phyloP scores from a whole-genome alignment of 2,113 vertebrate species.

The Lepidothrix coronata region DNA sequence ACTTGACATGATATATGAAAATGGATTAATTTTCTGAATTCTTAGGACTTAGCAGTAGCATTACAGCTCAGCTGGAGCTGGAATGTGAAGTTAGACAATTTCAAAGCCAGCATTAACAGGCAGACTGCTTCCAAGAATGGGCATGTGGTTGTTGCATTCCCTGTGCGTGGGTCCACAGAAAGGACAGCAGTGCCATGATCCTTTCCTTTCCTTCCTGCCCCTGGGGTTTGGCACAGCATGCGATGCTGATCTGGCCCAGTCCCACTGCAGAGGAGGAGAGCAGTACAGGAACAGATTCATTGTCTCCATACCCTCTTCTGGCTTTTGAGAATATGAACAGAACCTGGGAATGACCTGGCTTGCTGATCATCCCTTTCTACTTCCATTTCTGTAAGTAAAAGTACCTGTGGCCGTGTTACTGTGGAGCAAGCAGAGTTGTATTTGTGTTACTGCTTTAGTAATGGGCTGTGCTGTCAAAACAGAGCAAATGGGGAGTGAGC shows the following conservation, averaged over 20 bases:
- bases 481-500: slow-evolving; percentile 9
- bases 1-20: slow-evolving; percentile 14
- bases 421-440: background rate
- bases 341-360: background rate
- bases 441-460: slow-evolving; percentile 10
- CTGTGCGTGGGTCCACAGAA: fast-evolving
- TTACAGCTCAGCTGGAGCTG: slow-evolving; percentile 13
- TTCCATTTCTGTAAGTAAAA: background rate
- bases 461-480: background rate
- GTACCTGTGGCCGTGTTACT: background rate
- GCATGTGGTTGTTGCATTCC: background rate
- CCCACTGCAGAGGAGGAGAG: background rate
- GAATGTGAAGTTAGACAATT: background rate
- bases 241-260: background rate
- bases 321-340: background rate
- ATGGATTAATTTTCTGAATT: slow-evolving; percentile 38
- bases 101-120: background rate
- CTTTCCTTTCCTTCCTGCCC: background rate
- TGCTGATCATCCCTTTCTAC: background rate
- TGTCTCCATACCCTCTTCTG: background rate
- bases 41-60: background rate
- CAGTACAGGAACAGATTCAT: background rate
- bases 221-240: background rate
- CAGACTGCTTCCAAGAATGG: background rate
- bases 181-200: background rate